phyloP scores from a whole-genome alignment of 2,888 invertebrate genomes.

The Plagodis dolabraria region DNA sequence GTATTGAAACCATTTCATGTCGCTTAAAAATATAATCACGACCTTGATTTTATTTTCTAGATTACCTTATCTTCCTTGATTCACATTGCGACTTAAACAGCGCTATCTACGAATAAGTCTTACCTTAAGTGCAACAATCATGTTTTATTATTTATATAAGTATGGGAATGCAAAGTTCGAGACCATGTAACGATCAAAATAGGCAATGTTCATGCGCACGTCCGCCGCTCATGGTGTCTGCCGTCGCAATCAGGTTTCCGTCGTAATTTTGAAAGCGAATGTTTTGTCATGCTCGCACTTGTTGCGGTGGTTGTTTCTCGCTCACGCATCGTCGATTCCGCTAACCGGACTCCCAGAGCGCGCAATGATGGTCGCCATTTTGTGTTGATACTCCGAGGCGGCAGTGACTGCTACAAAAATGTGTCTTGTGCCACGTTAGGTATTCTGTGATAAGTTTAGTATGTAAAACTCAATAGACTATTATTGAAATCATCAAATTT shows the following conservation, averaged over 20 bases:
- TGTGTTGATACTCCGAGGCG: conserved; percentile 50
- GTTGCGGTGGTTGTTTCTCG: conserved; percentile 4
- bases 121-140: no score
- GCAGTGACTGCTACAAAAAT: conserved; percentile 41
- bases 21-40: no score
- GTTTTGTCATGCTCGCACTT: conserved; percentile 25
- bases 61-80: no score
- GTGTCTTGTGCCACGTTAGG: conserved; percentile 37
- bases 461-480: conserved; percentile 10
- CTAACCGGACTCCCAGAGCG: conserved; percentile 7
- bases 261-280: conserved; percentile 5
- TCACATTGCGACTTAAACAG: no score
- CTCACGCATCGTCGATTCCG: conserved; percentile 18
- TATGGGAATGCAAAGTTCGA: not conserved
- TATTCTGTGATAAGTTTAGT: conserved; percentile 23
- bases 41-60: no score
- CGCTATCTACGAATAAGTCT: no score
- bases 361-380: conserved; percentile 35
- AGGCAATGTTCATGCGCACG: conserved; percentile 10
- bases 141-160: not conserved
- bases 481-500: conserved; percentile 24
- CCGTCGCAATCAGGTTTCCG: conserved; percentile 21
- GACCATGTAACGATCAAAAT: not conserved
- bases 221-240: conserved; percentile 9
- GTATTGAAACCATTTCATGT: no score